Evolutionary conservation across 2,113 vertebrate genomes (phyloP).

Genomic region (Nothocercus nigrocapillus): DNA sequence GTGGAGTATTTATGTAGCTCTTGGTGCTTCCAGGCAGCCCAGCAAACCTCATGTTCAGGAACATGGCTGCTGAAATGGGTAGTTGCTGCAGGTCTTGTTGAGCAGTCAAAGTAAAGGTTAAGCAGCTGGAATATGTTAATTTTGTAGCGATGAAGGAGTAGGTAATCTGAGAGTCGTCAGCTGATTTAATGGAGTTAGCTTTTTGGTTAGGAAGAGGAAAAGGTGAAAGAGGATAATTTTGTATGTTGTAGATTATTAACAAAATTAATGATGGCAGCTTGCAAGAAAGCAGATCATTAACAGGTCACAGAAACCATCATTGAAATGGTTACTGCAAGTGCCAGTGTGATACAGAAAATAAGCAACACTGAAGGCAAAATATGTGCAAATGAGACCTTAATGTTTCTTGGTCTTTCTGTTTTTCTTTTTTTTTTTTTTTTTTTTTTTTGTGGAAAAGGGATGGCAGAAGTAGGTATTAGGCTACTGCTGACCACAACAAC

Average conservation of each 20-base stretch:
- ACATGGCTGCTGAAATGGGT: background rate
- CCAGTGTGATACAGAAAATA: background rate
- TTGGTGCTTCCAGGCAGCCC: background rate
- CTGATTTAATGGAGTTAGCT: background rate
- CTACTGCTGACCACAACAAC: rapidly evolving
- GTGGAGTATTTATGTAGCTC: constrained; percentile 30
- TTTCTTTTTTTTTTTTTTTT: background rate
- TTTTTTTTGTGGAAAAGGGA: background rate
- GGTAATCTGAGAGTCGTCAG: background rate
- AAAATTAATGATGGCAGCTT: background rate
- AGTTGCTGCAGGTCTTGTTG: background rate
- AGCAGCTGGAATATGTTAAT: background rate
- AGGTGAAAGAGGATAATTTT: background rate
- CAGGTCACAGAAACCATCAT: background rate
- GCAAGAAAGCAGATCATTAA: background rate
- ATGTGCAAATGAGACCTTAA: background rate
- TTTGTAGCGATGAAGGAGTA: background rate
- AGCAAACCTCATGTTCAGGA: background rate
- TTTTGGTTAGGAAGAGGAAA: background rate
- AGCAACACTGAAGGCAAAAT: background rate
- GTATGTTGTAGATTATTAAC: background rate
- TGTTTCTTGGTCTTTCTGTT: background rate
- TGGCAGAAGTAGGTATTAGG: background rate
- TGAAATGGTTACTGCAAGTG: background rate
- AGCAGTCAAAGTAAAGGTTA: background rate